phyloP scores from a whole-genome alignment of 2,888 invertebrate species.

The Lithodes maja region DNA sequence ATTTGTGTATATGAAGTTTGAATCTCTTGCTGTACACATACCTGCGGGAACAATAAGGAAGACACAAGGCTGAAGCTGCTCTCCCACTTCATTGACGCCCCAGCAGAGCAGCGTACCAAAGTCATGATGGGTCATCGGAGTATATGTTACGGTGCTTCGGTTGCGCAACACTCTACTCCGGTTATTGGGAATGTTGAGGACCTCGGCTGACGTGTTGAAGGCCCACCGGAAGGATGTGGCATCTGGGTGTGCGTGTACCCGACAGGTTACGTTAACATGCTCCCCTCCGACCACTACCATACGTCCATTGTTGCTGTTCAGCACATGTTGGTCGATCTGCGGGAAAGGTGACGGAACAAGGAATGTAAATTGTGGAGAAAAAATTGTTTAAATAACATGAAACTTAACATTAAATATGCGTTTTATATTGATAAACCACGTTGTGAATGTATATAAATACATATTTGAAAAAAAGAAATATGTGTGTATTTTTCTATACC shows the following conservation, averaged over 20 bases:
- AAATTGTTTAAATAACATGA: too few species aligned
- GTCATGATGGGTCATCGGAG: constrained; percentile 26
- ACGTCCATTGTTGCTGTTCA: too few species aligned
- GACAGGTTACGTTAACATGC: constrained; percentile 81
- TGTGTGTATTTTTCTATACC: too few species aligned
- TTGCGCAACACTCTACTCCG: constrained; percentile 12
- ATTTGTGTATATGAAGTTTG: too few species aligned
- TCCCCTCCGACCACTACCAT: constrained; percentile 86
- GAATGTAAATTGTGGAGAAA: too few species aligned
- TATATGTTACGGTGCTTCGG: constrained; percentile 32
- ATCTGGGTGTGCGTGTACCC: constrained; percentile 84
- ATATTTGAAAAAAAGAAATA: too few species aligned
- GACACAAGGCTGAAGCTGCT: neutral
- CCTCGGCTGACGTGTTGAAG: constrained; percentile 75
- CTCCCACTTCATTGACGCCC: constrained; percentile 23
- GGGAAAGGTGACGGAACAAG: too few species aligned
- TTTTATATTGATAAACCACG: too few species aligned
- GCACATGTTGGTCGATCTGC: too few species aligned
- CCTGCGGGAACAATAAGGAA: constrained; percentile 31
- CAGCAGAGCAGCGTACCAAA: neutral
- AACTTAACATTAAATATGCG: too few species aligned
- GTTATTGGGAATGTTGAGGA: constrained; percentile 70
- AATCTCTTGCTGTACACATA: neutral
- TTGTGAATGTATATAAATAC: too few species aligned
- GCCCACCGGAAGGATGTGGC: constrained; percentile 76